These are phyloP conservation scores for Euwallacea fornicatus DNA, from an alignment of 1,140 invertebrate genomes.

Conservation along the genomic window DNA sequence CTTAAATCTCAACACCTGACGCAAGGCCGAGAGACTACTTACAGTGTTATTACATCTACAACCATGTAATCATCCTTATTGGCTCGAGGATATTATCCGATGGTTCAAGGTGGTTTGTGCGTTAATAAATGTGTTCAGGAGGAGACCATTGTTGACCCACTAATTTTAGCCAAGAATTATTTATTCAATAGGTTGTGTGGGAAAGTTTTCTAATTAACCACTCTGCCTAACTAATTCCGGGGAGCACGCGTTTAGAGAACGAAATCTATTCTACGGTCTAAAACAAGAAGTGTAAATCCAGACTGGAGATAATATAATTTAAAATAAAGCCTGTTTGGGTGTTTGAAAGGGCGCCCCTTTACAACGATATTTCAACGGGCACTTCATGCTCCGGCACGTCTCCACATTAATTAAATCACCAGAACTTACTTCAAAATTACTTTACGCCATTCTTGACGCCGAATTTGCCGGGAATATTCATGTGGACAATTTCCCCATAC, in stretches of 20 bases:
- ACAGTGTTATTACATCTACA: slow-evolving; percentile 1
- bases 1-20: slow-evolving; percentile 1
- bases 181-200: background rate
- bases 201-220: slow-evolving; percentile 1
- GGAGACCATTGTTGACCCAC: too few relatives aligned
- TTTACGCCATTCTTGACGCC: slow-evolving; percentile 14
- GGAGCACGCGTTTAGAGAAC: too few relatives aligned
- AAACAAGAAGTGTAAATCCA: slow-evolving; percentile 14
- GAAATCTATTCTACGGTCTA: background rate
- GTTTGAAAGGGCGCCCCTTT: slow-evolving; percentile 10
- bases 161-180: background rate
- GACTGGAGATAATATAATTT: slow-evolving; percentile 17
- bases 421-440: slow-evolving; percentile 26
- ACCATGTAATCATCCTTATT: slow-evolving; percentile 1
- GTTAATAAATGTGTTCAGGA: too few relatives aligned
- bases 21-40: background rate
- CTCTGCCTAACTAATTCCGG: background rate
- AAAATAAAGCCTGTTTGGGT: slow-evolving; percentile 10
- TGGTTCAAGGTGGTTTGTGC: too few relatives aligned
- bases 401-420: slow-evolving; percentile 23
- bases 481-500: background rate
- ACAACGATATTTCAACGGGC: slow-evolving; percentile 13
- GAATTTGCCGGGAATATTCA: too few relatives aligned
- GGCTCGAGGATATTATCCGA: background rate
- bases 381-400: slow-evolving; percentile 12